phyloP scores from a whole-genome alignment of 2,113 vertebrate species.

The Nyctereutes procyonoides region DNA sequence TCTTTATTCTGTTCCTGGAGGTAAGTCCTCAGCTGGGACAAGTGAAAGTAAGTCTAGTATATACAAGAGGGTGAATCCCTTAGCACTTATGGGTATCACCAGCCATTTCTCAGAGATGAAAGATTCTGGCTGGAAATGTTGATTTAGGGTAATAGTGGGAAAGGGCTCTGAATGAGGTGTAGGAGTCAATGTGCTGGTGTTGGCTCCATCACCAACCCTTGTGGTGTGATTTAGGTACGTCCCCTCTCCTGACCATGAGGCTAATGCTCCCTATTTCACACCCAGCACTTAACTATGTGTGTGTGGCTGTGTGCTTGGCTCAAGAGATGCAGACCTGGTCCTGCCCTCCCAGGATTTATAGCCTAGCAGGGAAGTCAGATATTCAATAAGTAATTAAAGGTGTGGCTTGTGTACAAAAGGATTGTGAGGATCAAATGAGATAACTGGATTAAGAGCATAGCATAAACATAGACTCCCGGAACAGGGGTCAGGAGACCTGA shows the following conservation, averaged over 20 bases:
- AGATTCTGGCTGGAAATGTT: constrained; percentile 30
- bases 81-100: not conserved
- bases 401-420: not conserved
- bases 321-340: not conserved
- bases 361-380: constrained; percentile 15
- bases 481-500: not conserved
- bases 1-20: constrained; percentile 22
- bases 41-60: not conserved
- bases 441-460: constrained; percentile 56
- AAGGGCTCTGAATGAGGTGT: not conserved
- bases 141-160: not conserved
- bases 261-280: constrained; percentile 37
- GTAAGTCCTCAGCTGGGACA: not conserved
- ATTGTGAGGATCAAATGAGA: constrained; percentile 17
- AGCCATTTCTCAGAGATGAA: constrained; percentile 7
- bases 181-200: not conserved
- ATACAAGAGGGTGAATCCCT: not conserved
- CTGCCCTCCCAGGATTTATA: not conserved
- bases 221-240: not conserved
- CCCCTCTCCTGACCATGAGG: not conserved
- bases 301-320: constrained; percentile 33
- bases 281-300: not conserved
- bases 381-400: constrained; percentile 17
- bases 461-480: constrained; percentile 51
- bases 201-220: not conserved